phyloP scores from a whole-genome alignment of 2,113 vertebrate species.

The Cynopterus brachyotis region DNA sequence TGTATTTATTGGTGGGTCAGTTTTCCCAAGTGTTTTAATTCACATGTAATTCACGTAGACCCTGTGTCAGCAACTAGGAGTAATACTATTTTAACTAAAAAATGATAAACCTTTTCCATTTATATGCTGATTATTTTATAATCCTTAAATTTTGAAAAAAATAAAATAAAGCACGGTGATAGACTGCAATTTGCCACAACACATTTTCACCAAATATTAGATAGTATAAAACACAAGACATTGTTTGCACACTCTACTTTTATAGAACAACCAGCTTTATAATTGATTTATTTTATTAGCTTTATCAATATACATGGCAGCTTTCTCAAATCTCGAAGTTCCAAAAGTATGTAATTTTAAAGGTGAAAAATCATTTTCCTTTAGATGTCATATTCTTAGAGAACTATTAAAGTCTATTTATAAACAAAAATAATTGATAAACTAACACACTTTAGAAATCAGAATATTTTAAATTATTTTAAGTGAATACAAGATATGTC shows the following conservation, averaged over 20 bases:
- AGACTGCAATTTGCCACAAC: conserved; percentile 67
- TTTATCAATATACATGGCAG: conserved; percentile 77
- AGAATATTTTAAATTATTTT: conserved; percentile 79
- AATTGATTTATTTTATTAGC: conserved; percentile 77
- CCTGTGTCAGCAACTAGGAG: conserved; percentile 48
- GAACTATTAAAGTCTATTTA: conserved; percentile 78
- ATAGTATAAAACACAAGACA: conserved; percentile 71
- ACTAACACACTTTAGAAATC: conserved; percentile 76
- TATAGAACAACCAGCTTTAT: conserved; percentile 79
- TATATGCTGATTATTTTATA: conserved; percentile 66
- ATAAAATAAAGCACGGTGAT: conserved; percentile 45
- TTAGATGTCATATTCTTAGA: conserved; percentile 68
- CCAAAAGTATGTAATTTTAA: conserved; percentile 78
- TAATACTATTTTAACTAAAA: conserved; percentile 54
- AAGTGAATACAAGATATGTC: conserved; percentile 75
- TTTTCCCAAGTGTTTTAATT: conserved; percentile 67
- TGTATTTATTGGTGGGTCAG: conserved; percentile 56
- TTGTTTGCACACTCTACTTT: conserved; percentile 73
- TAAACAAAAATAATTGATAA: conserved; percentile 77
- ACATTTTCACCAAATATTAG: conserved; percentile 69
- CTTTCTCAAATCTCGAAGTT: conserved; percentile 76
- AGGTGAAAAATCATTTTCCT: conserved; percentile 73
- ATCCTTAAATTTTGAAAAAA: conserved; percentile 66
- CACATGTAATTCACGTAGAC: conserved; percentile 61
- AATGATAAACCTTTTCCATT: conserved; percentile 48